phyloP scores from a whole-genome alignment of 2,888 invertebrate genomes.

The Drosophila nr. perissopoda region DNA sequence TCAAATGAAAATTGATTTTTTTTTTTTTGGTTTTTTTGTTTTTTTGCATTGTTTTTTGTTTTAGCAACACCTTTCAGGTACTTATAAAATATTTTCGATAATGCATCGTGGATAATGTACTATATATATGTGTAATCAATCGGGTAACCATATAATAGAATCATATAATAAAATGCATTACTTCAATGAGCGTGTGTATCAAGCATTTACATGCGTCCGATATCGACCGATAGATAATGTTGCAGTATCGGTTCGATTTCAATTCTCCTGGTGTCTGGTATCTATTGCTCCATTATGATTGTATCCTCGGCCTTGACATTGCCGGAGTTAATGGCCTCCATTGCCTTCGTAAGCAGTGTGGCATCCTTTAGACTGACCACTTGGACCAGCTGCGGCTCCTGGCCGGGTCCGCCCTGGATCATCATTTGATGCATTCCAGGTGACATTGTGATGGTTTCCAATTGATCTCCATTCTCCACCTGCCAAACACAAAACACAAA shows the following conservation, averaged over 20 bases:
- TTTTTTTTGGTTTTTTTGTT: conserved; percentile 16
- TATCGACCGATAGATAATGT: conserved; percentile 14
- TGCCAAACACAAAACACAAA: conserved; percentile 77
- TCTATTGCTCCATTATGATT: conserved; percentile 84
- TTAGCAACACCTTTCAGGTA: conserved; percentile 66
- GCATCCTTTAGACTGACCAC: conserved; percentile 94
- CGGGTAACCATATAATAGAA: conserved; percentile 14
- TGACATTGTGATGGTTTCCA: conserved; percentile 91
- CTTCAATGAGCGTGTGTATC: conserved; percentile 29
- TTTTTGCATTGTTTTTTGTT: conserved; percentile 17
- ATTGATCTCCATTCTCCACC: conserved; percentile 91
- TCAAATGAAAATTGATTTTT: conserved; percentile 29
- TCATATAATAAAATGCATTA: conserved; percentile 38
- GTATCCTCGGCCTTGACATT: conserved; percentile 91
- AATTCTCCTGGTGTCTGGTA: conserved; percentile 5
- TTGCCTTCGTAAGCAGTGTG: conserved; percentile 91
- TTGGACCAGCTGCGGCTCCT: conserved; percentile 91
- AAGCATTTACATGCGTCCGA: conserved; percentile 46
- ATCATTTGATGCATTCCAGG: conserved; percentile 93
- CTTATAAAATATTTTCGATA: conserved; percentile 59
- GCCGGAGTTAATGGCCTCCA: conserved; percentile 87
- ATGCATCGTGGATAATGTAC: conserved; percentile 37
- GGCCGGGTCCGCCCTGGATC: conserved; percentile 89
- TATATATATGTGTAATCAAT: conserved; percentile 21
- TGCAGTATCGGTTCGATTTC: conserved; percentile 9